Evolutionary conservation across 2,888 invertebrate species (phyloP).

Genomic region (Coleophora deauratella): DNA sequence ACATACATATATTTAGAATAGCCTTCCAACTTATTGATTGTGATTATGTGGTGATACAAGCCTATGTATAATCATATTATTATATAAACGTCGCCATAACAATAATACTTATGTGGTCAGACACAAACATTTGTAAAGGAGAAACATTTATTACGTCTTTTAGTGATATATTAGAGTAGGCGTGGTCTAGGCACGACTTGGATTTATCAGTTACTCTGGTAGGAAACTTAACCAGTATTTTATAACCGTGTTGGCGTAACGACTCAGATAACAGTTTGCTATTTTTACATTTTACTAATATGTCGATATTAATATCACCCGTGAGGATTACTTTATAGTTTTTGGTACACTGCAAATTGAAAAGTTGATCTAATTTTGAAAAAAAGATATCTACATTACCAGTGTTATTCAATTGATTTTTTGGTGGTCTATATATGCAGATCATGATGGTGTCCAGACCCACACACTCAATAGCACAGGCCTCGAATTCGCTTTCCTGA

Average conservation of each 20-base stretch:
- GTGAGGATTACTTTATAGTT: no score
- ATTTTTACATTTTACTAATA: not conserved
- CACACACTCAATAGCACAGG: conserved; percentile 1
- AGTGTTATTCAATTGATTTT: no score
- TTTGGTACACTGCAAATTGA: not conserved
- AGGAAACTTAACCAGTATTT: conserved; percentile 1
- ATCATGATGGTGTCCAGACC: not conserved
- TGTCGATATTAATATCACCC: not conserved
- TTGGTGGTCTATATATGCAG: conserved; percentile 1
- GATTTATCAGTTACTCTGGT: not conserved
- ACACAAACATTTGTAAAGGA: not conserved
- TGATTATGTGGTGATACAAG: no score
- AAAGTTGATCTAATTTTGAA: not conserved
- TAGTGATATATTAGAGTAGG: not conserved
- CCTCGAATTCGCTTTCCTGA: conserved; percentile 1
- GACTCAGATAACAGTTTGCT: not conserved
- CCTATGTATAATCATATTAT: no score
- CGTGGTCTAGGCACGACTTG: conserved; percentile 1
- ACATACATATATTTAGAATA: no score
- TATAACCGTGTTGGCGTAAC: not conserved
- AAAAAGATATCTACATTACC: not conserved
- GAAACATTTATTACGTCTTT: no score
- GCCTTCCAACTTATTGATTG: no score
- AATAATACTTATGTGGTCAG: not conserved
- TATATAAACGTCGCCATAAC: no score